Evolutionary conservation across 2,797 vertebrate genomes (phyloP), one percentile per base, ranked within the genome.

Genomic region (Cynodonichthys magdalenae): DNA sequence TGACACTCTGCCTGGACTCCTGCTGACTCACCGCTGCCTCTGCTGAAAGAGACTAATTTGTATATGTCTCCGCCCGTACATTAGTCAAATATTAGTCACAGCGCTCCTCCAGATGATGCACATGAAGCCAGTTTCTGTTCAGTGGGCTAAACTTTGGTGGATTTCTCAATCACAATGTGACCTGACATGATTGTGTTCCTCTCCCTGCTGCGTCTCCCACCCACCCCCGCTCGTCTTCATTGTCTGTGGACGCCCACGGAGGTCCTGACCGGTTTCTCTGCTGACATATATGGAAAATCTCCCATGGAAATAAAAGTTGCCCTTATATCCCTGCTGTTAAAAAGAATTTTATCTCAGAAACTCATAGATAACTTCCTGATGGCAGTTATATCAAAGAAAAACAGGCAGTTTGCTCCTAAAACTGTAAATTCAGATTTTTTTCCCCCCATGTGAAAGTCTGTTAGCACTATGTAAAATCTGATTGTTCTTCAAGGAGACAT

Each of bases 1-100:
- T 69, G 74, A 59, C 59, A 29, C 79, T 76, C 63, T 74, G 84
- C 48, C 71, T 48, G 63, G 68, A 61, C 63, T 57, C 76, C 71
- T 18, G 77, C 79, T 92, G 92, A 92, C 71, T 93, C 90, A 91
- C 18, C 3, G 47, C 73, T 19, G 58, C 58, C 71, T 67, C 76
- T 24, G 63, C 73, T 70, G 41, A 53, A 34, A 34, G 50, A 66
- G 19, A 70, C 79, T 69, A 69, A 87, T 71, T 58, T 66, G 55
- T 70, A 52, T 53, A 54, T 6, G 64, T 83, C 63, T 56, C 24
- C 8, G 58, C 71, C 59, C 62, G 59, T 52, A 71, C 74, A 81
- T 90, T 88, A 89, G 85, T 93, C 91, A 92, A 90, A 89, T 79
- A 82, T 92, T 87, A 89, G 86, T 93, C 91, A 92, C 79, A 41